Evolutionary conservation across 2,797 vertebrate genomes (phyloP).

Genomic region (Rhinoraja longicauda): DNA sequence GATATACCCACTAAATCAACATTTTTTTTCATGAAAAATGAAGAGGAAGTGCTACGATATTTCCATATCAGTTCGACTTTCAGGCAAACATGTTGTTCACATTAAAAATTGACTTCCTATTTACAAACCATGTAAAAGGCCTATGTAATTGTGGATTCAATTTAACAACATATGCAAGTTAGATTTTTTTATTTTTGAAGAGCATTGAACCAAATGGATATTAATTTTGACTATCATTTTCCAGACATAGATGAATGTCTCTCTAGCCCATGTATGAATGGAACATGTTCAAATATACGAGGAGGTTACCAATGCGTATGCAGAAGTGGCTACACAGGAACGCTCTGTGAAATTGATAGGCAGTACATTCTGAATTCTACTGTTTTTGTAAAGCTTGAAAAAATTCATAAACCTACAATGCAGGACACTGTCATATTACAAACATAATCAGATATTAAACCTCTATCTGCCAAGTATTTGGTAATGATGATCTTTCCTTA

Average conservation of each 20-base stretch:
- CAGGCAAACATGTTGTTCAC: background rate
- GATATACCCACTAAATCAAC: background rate
- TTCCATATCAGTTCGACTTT: background rate
- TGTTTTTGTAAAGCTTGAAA: background rate
- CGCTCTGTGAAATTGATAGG: background rate
- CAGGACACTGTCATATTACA: background rate
- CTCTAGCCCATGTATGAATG: background rate
- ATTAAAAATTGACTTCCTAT: background rate
- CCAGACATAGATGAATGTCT: conserved; percentile 20
- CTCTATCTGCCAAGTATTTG: background rate
- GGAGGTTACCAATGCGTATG: conserved; percentile 11
- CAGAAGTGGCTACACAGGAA: background rate
- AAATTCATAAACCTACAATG: background rate
- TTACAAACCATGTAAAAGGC: background rate
- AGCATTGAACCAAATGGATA: background rate
- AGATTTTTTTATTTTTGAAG: background rate
- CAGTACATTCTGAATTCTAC: background rate
- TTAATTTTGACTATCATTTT: background rate
- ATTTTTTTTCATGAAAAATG: background rate
- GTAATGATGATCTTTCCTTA: background rate
- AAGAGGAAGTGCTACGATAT: background rate
- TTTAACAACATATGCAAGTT: background rate
- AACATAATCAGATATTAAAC: background rate
- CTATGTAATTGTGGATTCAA: background rate
- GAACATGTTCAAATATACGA: background rate